Evolutionary conservation across 1,140 invertebrate genomes (phyloP).

Genomic region (Bradynema listronoti): DNA sequence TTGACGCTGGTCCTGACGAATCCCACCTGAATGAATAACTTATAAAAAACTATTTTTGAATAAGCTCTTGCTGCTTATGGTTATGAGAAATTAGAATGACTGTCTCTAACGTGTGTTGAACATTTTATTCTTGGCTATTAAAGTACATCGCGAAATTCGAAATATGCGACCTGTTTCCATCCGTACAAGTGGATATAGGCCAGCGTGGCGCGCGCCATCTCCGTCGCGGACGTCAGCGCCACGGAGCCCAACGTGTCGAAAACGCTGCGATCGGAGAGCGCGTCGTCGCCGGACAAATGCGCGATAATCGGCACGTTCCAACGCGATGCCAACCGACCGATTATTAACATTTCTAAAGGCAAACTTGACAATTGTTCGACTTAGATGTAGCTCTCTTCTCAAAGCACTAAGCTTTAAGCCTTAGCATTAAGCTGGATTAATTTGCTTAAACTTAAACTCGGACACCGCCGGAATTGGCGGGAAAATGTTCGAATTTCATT

Average conservation of each 20-base stretch:
- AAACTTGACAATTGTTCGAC: no score
- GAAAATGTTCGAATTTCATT: no score
- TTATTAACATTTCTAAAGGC: slow-evolving; percentile 54
- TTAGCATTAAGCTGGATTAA: no score
- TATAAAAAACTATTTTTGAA: not conserved
- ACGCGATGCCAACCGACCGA: slow-evolving; percentile 50
- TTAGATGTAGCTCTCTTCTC: no score
- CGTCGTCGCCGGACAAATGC: slow-evolving; percentile 56
- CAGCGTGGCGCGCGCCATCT: slow-evolving; percentile 56
- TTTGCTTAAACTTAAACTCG: no score
- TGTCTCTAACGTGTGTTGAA: not conserved
- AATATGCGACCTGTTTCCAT: slow-evolving; percentile 46
- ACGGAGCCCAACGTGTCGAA: slow-evolving; percentile 58
- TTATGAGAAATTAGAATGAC: no score
- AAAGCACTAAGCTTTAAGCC: no score
- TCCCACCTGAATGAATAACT: slow-evolving; percentile 27
- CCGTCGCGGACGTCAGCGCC: slow-evolving; percentile 54
- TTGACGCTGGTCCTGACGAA: slow-evolving; percentile 44
- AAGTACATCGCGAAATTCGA: not conserved
- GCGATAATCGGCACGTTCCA: slow-evolving; percentile 58
- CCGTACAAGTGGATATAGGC: slow-evolving; percentile 53
- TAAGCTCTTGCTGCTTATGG: not conserved
- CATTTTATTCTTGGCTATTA: not conserved
- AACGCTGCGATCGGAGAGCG: slow-evolving; percentile 47
- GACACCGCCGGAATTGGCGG: no score